Evolutionary conservation across 2,113 vertebrate species (phyloP).

Genomic region (Acanthisitta chloris): DNA sequence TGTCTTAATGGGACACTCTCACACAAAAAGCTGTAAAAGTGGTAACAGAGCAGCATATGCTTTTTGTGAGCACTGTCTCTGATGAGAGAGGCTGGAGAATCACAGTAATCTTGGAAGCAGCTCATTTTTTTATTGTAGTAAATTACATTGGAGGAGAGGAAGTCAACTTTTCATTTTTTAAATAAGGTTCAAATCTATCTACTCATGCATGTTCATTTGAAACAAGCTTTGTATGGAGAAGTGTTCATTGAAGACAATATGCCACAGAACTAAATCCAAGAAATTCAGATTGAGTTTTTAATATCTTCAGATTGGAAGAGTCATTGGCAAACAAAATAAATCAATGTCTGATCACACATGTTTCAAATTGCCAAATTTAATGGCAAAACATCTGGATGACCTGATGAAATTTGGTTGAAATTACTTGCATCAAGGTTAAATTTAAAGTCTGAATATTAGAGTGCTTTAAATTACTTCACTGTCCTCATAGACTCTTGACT

Average conservation of each 20-base stretch:
- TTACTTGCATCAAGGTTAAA: background rate
- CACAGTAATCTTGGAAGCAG: background rate
- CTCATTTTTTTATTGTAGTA: background rate
- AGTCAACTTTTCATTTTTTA: background rate
- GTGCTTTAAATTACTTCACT: background rate
- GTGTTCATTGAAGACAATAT: background rate
- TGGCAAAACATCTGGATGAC: background rate
- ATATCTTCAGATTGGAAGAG: background rate
- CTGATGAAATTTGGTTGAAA: background rate
- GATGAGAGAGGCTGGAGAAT: background rate
- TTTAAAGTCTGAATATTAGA: background rate
- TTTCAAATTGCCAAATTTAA: background rate
- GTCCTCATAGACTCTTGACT: background rate
- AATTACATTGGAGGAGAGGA: background rate
- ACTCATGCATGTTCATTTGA: background rate
- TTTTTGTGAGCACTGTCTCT: background rate
- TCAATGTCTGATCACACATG: background rate
- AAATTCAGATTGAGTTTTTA: background rate
- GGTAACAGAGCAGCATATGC: background rate
- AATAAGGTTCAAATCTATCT: background rate
- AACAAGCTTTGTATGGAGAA: background rate
- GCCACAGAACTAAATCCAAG: background rate
- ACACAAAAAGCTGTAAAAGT: background rate
- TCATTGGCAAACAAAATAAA: background rate
- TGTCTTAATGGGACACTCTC: fast-evolving